phyloP scores from a whole-genome alignment of 2,888 invertebrate species.

The Masnerella sp. region DNA sequence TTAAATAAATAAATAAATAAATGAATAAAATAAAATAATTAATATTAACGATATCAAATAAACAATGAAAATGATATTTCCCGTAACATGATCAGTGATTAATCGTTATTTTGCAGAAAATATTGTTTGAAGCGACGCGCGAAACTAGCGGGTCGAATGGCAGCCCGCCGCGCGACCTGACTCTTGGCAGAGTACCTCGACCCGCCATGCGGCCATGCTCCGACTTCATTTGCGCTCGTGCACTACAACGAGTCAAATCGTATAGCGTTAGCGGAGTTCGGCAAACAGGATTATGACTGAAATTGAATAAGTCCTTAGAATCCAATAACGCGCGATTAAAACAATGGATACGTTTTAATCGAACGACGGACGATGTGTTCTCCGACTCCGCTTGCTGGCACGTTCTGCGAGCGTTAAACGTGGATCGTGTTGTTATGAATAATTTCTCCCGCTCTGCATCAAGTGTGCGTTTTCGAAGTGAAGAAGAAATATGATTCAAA shows the following conservation, averaged over 20 bases:
- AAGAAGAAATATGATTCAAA: too few species aligned
- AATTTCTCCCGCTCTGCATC: conserved; percentile 1
- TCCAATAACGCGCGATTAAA: conserved; percentile 40
- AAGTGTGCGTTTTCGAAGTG: conserved; percentile 4
- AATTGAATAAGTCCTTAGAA: conserved; percentile 27
- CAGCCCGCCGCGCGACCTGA: too few species aligned
- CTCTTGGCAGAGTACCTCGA: too few species aligned
- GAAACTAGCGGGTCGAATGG: too few species aligned
- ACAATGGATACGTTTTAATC: background rate
- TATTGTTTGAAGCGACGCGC: too few species aligned
- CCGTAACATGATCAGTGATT: too few species aligned
- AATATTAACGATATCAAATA: too few species aligned
- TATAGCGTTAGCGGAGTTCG: conserved; percentile 4
- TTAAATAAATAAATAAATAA: too few species aligned
- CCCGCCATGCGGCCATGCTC: conserved; percentile 19
- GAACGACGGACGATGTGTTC: background rate
- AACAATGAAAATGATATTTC: too few species aligned
- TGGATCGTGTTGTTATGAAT: conserved; percentile 22
- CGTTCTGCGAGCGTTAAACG: conserved; percentile 12
- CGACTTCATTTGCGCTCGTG: conserved; percentile 26
- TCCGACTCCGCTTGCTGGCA: background rate
- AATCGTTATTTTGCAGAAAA: too few species aligned
- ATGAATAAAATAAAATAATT: too few species aligned
- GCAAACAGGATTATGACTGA: conserved; percentile 43
- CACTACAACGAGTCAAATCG: conserved; percentile 15